Evolutionary conservation across 2,797 vertebrate genomes (phyloP), one percentile per base, ranked within the genome.

Genomic region (Channallabes apus): DNA sequence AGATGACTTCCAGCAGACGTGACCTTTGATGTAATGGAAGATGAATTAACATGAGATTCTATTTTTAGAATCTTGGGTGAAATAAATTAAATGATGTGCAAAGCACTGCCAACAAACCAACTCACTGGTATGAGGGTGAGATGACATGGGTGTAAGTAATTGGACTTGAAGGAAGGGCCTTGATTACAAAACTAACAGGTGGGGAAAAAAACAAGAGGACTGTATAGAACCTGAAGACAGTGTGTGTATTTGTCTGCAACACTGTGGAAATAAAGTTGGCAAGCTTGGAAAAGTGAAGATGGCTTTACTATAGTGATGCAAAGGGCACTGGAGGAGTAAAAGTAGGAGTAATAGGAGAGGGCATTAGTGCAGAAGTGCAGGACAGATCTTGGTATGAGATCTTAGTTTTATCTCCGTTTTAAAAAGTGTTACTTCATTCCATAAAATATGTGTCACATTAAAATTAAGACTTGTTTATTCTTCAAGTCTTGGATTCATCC

Each of bases 331-430:
- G 6, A 75, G n/a, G 15, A 56, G 51, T 24, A 61, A 22, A 46
- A 56, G 20, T 27, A 18, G 27, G 46, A n/a, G n/a, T 27, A 75
- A 46, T n/a, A 18, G 72, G 20, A 61, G 29, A 61, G 65, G 65
- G n/a, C 18, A 61, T 80, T 62, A 62, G 73, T 51, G 56, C 91
- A 90, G n/a, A n/a, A n/a, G n/a, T n/a, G n/a, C n/a, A n/a, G n/a
- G n/a, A n/a, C n/a, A n/a, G n/a, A n/a, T n/a, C n/a, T n/a, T n/a
- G n/a, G 20, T 41, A 20, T 0, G 1, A 24, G 32, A 24, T 38
- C 1, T 69, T 9, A 69, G 18, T 69, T 38, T 41, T 9, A 68
- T 41, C 18, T 41, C 35, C 22, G 3, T 22, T 69, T 69, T 38
- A 38, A 38, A 38, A 41, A 71, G 24, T 4, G 8, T 71, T 71